phyloP scores from a whole-genome alignment of 2,888 invertebrate genomes.

The Portevinia maculata region DNA sequence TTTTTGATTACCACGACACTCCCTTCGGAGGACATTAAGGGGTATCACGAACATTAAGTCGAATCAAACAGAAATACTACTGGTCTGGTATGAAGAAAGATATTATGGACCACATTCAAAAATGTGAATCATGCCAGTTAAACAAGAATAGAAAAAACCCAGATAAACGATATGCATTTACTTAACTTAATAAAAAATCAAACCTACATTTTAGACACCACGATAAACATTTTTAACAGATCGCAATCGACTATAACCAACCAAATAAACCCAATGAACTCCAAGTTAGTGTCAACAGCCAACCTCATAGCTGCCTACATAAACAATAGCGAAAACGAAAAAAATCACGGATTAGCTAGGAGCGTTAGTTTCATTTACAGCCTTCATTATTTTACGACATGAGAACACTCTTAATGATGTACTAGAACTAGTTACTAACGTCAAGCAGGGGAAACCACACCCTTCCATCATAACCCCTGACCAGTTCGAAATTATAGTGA shows the following conservation, averaged over 20 bases:
- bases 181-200: constrained; percentile 12
- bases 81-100: too few species aligned
- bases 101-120: too few species aligned
- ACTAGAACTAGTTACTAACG: constrained; percentile 4
- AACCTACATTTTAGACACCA: constrained; percentile 1
- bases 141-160: background rate
- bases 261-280: background rate
- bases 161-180: constrained; percentile 1
- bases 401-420: constrained; percentile 7
- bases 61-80: too few species aligned
- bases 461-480: too few species aligned
- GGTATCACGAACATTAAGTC: too few species aligned
- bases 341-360: background rate
- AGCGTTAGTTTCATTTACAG: too few species aligned
- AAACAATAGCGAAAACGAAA: background rate
- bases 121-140: too few species aligned
- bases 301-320: background rate
- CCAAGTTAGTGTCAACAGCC: background rate
- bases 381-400: background rate
- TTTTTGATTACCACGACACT: too few species aligned
- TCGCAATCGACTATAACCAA: background rate
- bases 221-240: constrained; percentile 3
- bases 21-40: too few species aligned
- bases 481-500: background rate
- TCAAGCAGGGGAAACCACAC: constrained; percentile 7